These are phyloP conservation scores for Clistopyga incitator DNA, from an alignment of 2,888 invertebrate species.

Conservation along the genomic window DNA sequence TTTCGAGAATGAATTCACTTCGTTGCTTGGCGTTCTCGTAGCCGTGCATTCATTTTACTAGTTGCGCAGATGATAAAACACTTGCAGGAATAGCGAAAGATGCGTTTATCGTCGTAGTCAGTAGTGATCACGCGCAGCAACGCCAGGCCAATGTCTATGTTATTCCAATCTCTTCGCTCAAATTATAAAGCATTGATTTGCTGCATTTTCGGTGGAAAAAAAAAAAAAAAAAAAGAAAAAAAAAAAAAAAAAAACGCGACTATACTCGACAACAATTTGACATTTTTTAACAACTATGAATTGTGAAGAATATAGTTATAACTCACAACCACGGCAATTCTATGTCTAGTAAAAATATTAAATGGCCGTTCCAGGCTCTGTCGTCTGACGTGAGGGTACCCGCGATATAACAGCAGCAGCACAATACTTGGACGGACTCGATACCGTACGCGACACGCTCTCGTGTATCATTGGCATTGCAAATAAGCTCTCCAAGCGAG, in stretches of 20 bases:
- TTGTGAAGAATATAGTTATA: background rate
- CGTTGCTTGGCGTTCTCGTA: background rate
- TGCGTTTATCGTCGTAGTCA: background rate
- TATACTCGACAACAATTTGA: background rate
- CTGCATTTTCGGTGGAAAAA: background rate
- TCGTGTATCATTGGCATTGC: conserved; percentile 47
- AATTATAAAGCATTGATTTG: background rate
- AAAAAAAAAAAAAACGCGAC: background rate
- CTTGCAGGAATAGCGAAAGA: background rate
- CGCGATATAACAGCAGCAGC: background rate
- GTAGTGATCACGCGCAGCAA: background rate
- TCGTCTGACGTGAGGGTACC: background rate
- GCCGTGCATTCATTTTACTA: background rate
- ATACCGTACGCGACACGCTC: conserved; percentile 34
- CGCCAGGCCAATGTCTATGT: background rate
- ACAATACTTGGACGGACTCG: conserved; percentile 21
- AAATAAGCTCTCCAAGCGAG: conserved; percentile 46
- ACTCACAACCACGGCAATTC: background rate
- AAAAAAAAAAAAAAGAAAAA: too few species aligned
- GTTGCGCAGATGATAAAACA: conserved; percentile 3
- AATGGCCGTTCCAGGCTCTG: background rate
- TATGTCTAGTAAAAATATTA: background rate
- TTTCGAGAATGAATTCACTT: background rate
- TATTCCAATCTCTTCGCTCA: background rate
- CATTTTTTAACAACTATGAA: background rate